These are phyloP conservation scores for Enteromius argenteus DNA, from an alignment of 2,797 vertebrate genomes.

Conservation along the genomic window DNA sequence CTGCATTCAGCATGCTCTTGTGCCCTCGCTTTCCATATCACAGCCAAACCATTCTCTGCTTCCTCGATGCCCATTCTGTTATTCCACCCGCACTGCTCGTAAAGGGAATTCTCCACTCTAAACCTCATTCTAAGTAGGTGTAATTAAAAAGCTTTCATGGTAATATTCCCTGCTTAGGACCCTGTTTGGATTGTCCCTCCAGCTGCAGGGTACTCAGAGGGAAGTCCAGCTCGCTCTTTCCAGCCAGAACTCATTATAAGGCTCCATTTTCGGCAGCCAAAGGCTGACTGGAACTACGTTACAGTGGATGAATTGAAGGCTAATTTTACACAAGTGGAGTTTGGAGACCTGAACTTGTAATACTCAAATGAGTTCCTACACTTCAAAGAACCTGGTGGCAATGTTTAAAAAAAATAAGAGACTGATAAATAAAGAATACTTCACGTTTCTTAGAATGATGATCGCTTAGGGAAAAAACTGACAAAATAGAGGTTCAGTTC, in stretches of 20 bases:
- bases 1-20: slow-evolving; percentile 4
- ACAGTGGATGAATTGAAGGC: slow-evolving; percentile 10
- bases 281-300: slow-evolving; percentile 23
- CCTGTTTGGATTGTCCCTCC: slow-evolving; percentile 17
- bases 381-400: not conserved
- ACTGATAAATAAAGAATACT: not conserved
- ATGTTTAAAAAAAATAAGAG: not conserved
- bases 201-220: slow-evolving; percentile 5
- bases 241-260: slow-evolving; percentile 16
- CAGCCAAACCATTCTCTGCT: slow-evolving; percentile 28
- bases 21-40: slow-evolving; percentile 19
- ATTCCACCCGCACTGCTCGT: slow-evolving; percentile 1
- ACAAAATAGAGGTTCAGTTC: not conserved
- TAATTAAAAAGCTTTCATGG: slow-evolving; percentile 49
- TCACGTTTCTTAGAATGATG: not conserved
- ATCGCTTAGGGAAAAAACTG: not conserved
- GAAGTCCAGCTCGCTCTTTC: slow-evolving; percentile 23
- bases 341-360: slow-evolving; percentile 6
- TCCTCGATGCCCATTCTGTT: slow-evolving; percentile 34
- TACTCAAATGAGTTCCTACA: not conserved
- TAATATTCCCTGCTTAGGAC: slow-evolving; percentile 32
- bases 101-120: slow-evolving; percentile 39
- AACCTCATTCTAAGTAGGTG: slow-evolving; percentile 34
- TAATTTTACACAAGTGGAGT: slow-evolving; percentile 25
- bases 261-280: slow-evolving; percentile 3